Evolutionary conservation across 2,888 invertebrate species (phyloP).

Genomic region (Acanthoscelides obtectus): DNA sequence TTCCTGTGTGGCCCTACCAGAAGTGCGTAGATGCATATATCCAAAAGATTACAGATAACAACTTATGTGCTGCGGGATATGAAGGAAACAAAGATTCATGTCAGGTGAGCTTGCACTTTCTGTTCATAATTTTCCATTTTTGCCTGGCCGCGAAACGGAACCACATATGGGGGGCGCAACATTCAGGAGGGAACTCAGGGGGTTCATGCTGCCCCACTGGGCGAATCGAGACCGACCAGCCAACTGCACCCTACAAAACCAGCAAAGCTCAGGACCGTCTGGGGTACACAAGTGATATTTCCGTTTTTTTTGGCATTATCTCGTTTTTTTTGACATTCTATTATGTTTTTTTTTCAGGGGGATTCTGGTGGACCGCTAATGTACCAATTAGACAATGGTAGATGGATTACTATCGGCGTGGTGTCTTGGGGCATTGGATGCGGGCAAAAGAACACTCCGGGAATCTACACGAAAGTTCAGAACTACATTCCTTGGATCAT

Average conservation of each 20-base stretch:
- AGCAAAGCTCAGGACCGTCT: no score
- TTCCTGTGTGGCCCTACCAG: constrained; percentile 73
- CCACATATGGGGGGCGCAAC: no score
- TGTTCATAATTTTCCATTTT: no score
- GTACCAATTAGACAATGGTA: constrained; percentile 65
- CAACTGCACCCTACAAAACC: no score
- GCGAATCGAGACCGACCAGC: no score
- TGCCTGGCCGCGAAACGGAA: no score
- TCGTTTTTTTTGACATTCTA: no score
- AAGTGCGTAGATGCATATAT: constrained; percentile 61
- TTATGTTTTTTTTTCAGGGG: constrained; percentile 63
- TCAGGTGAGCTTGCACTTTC: constrained; percentile 67
- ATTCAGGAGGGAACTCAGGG: no score
- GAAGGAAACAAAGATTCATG: constrained; percentile 80
- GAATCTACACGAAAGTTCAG: constrained; percentile 73
- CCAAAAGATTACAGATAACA: constrained; percentile 61
- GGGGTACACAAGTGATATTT: no score
- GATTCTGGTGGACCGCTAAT: constrained; percentile 83
- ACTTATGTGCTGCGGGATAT: constrained; percentile 71
- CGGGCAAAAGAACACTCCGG: constrained; percentile 70
- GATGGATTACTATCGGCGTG: constrained; percentile 75
- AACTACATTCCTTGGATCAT: constrained; percentile 69
- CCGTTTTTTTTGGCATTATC: no score
- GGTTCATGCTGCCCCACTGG: no score
- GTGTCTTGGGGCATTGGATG: constrained; percentile 85